Base-by-base conservation (phyloP, 2,113 vertebrate genomes). In the Tricholaema leucomelas region DNA sequence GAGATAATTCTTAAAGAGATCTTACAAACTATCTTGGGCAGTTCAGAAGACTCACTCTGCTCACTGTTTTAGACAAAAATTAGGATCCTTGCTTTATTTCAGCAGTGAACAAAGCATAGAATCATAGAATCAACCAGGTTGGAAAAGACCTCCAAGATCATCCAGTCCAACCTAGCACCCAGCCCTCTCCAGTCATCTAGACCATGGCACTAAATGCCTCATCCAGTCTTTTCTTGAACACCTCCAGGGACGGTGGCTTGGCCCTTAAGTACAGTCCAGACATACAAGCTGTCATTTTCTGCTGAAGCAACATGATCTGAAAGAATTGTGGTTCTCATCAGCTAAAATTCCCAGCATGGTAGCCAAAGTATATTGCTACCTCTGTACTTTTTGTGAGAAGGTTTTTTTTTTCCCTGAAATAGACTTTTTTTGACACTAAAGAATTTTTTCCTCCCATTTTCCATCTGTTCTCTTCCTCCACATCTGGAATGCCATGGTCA, bases 401-500 rank as follows among this genome's bases (percentile, higher is more conserved):
- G n/a, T n/a, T n/a, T 50, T 74, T 75, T 82, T 88, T 40, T n/a
- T n/a, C n/a, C 44, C 65, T 31, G 61, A 93, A 82, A 74, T 59
- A 74, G 33, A 42, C 33, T 60, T 89, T 69, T 67, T 65, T 44
- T 30, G 19, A 63, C 21, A 94, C 66, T 91, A 80, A 92, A 85
- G 40, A 67, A 50, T 76, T 42, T 87, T 66, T 65, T 50, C 28
- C 31, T n/a, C 19, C 40, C 69, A 20, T 85, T 94, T 86, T 91
- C 88, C 72, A 90, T 92, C 73, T 74, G 44, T 33, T 89, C 38
- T 9, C 48, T 88, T 93, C 65, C 70, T 81, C 31, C 4, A 44
- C 69, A 93, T 91, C 66, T 87, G 90, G 90, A 92, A 90, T 89
- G 91, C 76, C 72, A 40, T 92, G 90, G 90, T 96, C 94, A 93